These are phyloP conservation scores for Salvelinus sp. DNA, from an alignment of 2,113 vertebrate species.

Conservation along the genomic window DNA sequence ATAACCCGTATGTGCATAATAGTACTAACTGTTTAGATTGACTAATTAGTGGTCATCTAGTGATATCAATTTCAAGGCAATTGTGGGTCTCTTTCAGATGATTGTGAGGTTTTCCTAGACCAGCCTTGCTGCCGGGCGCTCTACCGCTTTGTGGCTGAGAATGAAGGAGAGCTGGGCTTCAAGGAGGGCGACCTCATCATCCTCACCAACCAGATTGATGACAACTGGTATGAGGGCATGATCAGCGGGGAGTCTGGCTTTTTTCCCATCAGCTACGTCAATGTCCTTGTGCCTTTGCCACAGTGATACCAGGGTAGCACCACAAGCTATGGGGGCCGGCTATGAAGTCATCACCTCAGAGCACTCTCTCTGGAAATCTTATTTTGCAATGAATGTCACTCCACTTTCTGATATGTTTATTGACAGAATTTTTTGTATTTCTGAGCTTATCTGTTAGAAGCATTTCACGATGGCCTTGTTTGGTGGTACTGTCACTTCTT, in stretches of 20 bases:
- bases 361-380: background rate
- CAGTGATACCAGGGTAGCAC: slow-evolving; percentile 55
- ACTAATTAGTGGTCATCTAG: no score
- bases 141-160: slow-evolving; percentile 86
- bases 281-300: slow-evolving; percentile 87
- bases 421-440: background rate
- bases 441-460: background rate
- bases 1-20: no score
- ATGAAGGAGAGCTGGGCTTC: slow-evolving; percentile 84
- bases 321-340: background rate
- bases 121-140: slow-evolving; percentile 89
- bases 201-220: slow-evolving; percentile 84
- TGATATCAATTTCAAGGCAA: no score
- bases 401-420: background rate
- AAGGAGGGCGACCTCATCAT: slow-evolving; percentile 89
- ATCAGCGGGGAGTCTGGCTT: slow-evolving; percentile 81
- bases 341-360: background rate
- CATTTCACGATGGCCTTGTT: background rate
- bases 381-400: background rate
- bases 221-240: slow-evolving; percentile 90
- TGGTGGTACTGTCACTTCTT: background rate
- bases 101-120: slow-evolving; percentile 61
- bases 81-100: slow-evolving; percentile 26
- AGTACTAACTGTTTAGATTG: no score
- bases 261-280: slow-evolving; percentile 89